Evolutionary conservation across 2,113 vertebrate species (phyloP).

Genomic region (Alaudala cheleensis): DNA sequence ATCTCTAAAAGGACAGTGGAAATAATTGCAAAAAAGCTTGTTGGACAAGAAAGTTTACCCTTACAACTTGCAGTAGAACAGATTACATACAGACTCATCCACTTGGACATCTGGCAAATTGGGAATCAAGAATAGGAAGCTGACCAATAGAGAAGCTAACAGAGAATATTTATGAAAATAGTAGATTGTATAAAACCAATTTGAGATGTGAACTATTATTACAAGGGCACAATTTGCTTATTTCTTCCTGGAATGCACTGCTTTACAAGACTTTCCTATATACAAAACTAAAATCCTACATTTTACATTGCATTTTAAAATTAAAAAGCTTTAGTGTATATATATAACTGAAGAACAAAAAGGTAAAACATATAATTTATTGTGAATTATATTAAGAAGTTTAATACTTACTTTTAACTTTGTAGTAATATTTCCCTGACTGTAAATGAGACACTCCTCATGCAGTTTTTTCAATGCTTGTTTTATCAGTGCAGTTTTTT

Average conservation of each 20-base stretch:
- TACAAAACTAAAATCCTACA: not conserved
- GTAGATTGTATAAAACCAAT: not conserved
- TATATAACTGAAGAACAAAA: not conserved
- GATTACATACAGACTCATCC: not conserved
- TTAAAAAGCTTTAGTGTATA: not conserved
- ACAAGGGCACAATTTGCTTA: not conserved
- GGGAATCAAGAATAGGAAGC: not conserved
- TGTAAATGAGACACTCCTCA: not conserved
- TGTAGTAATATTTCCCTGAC: not conserved
- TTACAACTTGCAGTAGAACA: not conserved
- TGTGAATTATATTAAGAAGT: not conserved
- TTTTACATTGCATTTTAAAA: not conserved
- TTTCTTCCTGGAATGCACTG: not conserved
- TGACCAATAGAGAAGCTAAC: not conserved
- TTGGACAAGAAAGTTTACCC: not conserved
- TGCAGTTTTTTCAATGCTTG: not conserved
- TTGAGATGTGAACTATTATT: not conserved
- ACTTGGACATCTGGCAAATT: not conserved
- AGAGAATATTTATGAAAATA: not conserved
- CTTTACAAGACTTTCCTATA: not conserved
- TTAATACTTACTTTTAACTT: not conserved
- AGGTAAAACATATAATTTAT: not conserved
- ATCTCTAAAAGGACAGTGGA: not conserved
- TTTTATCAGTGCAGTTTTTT: not conserved
- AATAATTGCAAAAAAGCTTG: not conserved